phyloP scores from a whole-genome alignment of 2,888 invertebrate species.

The Dicranocentrus wangi region DNA sequence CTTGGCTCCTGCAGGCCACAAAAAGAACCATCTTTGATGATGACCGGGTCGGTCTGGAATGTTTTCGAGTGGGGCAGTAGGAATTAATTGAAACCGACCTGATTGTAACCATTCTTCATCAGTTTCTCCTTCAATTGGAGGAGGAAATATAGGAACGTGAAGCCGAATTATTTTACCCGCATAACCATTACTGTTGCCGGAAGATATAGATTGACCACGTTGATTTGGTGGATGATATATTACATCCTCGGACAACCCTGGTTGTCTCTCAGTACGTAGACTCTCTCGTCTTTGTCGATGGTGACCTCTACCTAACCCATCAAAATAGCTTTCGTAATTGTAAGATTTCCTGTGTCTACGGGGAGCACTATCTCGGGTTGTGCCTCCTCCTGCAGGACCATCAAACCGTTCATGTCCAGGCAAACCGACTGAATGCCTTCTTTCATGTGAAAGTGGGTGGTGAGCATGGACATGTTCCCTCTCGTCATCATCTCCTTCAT shows the following conservation, averaged over 20 bases:
- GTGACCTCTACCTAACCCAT: not conserved
- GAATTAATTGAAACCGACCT: constrained; percentile 26
- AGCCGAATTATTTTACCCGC: constrained; percentile 8
- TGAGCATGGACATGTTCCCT: too few species aligned
- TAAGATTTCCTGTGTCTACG: not conserved
- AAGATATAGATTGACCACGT: too few species aligned
- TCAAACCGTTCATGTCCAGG: too few species aligned
- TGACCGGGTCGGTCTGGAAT: constrained; percentile 8
- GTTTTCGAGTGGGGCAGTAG: constrained; percentile 8
- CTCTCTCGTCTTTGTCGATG: not conserved
- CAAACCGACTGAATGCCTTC: constrained; percentile 14
- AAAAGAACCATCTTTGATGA: constrained; percentile 34
- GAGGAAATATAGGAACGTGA: constrained; percentile 5
- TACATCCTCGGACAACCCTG: too few species aligned
- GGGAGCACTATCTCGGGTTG: too few species aligned
- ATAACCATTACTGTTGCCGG: not conserved
- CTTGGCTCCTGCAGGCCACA: constrained; percentile 24
- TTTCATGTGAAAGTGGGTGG: not conserved
- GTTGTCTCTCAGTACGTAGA: too few species aligned
- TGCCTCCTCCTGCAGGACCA: too few species aligned
- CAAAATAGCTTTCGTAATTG: constrained; percentile 8
- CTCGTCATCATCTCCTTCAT: not conserved
- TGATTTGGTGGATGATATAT: too few species aligned
- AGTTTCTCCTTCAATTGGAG: not conserved
- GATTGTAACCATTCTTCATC: not conserved